Base-by-base conservation (phyloP, 2,113 vertebrate genomes). In the Myrmophylax atrothorax region DNA sequence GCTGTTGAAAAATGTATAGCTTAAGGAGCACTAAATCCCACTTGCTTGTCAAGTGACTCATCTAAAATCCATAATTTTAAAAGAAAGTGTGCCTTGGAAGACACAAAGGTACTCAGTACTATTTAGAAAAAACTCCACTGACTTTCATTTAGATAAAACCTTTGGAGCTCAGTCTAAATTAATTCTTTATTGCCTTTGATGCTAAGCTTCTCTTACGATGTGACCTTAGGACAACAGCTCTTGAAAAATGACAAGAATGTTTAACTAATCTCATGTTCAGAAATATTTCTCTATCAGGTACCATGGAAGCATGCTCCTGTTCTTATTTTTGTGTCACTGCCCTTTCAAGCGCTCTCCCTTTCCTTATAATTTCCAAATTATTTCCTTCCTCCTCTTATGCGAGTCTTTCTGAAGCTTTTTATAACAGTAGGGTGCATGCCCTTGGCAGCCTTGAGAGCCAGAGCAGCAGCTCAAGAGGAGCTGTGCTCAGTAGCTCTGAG, bases 21-120 rank as follows among this genome's bases (percentile, higher is more conserved):
- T 72, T 49, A 73, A 86, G 40, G 37, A 84, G 40, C 62, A 67
- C 37, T 85, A 89, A 91, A 89, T 91, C 73, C 62, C 18, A 82
- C 28, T 91, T 79, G 26, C 74, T 91, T 95, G 66, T 74, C 29
- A 87, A 84, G 52, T 76, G 84, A 87, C 44, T 94, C 31, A 89
- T 67, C 47, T 59, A 68, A 94, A 95, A 68, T 72, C 77, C 37
- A 1, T 84, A 37, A 73, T 70, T 94, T 89, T 53, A 33, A 86
- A 88, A 56, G 29, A 44, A 87, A 85, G 25, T 5, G 20, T 64
- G 53, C 46, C 37, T 91, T 84, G 93, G 81, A 95, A 89, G 74
- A 87, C 63, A 53, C 16, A 87, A 72, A 84, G 46, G 31, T 58
- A 8, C 29, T 79, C 18, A 89, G 62, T 49, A 33, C 40, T 64